Evolutionary conservation across 2,888 invertebrate species (phyloP), one percentile per base, ranked within the genome.

Genomic region (Formica aserva): DNA sequence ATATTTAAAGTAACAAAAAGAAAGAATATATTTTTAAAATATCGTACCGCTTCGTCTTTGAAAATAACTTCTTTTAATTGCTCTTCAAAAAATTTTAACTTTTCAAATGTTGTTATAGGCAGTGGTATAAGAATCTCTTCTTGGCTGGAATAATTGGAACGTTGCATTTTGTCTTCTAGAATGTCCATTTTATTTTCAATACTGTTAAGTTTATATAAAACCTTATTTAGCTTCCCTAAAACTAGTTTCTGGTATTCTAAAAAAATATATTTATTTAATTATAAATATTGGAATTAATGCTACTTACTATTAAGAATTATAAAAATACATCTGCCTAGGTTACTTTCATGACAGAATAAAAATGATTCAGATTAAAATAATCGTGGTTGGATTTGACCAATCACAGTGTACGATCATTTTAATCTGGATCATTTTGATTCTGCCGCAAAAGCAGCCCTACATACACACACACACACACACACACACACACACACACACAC

Each of bases 101-200:
- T 29, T n/a, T 63, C 35, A 35, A 63, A 63, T 38, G 63, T 63
- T n/a, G 63, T 35, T 63, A 63, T 63, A 63, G 63, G 63, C 35
- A 63, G 9, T 35, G n/a, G 35, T 38, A 35, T 63, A 38, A 38
- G 3, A 63, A 38, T 11, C n/a, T 63, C 63, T 35, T 63, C n/a
- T 63, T 63, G 35, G 3, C n/a, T n/a, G 35, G n/a, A n/a, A 63
- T 63, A 35, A 63, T 63, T 63, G 4, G 3, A 63, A 63, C 9
- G n/a, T 29, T 63, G 35, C 63, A 63, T 63, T 38, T 63, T 63
- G 3, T 29, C 13, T 3, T 26, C 60, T 1, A 60, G 4, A 3
- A 60, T 13, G 26, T 60, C 60, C 1, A 60, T 60, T 60, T 4
- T 60, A 13, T 60, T 60, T 60, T 60, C 29, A 60, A 60, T 29